Evolutionary conservation across 2,113 vertebrate genomes (phyloP), one percentile per base, ranked within the genome.

Genomic region (Seriola aureovittata): DNA sequence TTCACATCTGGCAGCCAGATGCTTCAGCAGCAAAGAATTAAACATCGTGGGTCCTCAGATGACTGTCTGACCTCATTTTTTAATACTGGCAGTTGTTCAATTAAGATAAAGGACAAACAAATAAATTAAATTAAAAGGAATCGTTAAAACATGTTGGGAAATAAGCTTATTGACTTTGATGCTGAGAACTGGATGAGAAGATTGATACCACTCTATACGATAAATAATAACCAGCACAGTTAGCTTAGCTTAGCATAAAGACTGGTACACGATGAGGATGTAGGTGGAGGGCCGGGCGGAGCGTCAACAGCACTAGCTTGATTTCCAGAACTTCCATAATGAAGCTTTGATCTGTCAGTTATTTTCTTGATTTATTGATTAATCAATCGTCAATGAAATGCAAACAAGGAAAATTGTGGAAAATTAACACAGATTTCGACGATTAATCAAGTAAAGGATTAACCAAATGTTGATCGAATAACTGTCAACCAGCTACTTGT

Each of bases 1-100:
- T 89, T 36, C 65, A 84, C 90, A 91, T 91, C 89, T 93, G 89
- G 71, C 32, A 25, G 36, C 25, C 78, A 92, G 78, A 82, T 80
- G 80, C 44, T 73, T 34, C 19, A 70, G 2, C 67, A 59, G 67
- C 50, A 59, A 48, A 57, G 44, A 79, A n/a, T 3, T 10, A 32
- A 77, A 81, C 48, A 65, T 6, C 1, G 8, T 2, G 12, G 9
- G 57, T 76, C 59, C 52, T 72, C 6, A 76, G 50, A 52, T 23
- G 40, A 70, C 36, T 3, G 11, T 13, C 23, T 32, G 3, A 46
- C 32, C 17, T n/a, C 8, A 2, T 55, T 46, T 52, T 70, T 17
- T 21, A 19, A 21, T 11, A 42, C 64, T 42, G 8, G 11, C 3
- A 17, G 19, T 48, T n/a, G 25, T 71, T 40, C 21, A 72, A 3